phyloP scores from a whole-genome alignment of 1,140 invertebrate genomes.

The Delia radicum region DNA sequence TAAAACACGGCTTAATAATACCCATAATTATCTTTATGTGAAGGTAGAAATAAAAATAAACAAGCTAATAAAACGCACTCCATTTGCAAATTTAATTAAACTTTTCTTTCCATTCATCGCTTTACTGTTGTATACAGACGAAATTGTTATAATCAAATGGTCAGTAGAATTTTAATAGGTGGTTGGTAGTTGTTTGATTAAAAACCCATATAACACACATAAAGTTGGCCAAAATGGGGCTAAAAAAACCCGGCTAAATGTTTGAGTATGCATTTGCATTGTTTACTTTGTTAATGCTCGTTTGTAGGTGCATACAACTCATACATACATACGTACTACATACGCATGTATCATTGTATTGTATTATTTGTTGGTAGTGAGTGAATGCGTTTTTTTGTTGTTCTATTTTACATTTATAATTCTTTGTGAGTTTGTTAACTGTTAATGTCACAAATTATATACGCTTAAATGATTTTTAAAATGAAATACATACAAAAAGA shows the following conservation, averaged over 20 bases:
- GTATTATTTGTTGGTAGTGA: no score
- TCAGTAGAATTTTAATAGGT: not conserved
- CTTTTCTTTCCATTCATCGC: not conserved
- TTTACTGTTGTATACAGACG: not conserved
- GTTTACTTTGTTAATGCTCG: not conserved
- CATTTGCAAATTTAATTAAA: not conserved
- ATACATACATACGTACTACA: no score
- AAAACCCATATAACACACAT: not conserved
- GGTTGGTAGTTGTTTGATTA: not conserved
- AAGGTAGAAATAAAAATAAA: not conserved
- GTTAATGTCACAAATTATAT: not conserved
- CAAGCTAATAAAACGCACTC: not conserved
- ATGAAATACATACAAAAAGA: not conserved
- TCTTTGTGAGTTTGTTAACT: not conserved
- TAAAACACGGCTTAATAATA: not conserved
- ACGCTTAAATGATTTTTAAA: not conserved
- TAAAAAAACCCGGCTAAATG: not conserved
- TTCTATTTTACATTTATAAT: not conserved
- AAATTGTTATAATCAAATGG: not conserved
- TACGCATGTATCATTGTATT: no score
- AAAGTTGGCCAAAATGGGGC: not conserved
- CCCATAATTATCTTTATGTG: not conserved
- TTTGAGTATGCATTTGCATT: not conserved
- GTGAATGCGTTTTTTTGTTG: not conserved
- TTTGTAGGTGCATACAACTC: no score